Evolutionary conservation across 2,797 vertebrate genomes (phyloP).

Genomic region (Alouatta caraya): DNA sequence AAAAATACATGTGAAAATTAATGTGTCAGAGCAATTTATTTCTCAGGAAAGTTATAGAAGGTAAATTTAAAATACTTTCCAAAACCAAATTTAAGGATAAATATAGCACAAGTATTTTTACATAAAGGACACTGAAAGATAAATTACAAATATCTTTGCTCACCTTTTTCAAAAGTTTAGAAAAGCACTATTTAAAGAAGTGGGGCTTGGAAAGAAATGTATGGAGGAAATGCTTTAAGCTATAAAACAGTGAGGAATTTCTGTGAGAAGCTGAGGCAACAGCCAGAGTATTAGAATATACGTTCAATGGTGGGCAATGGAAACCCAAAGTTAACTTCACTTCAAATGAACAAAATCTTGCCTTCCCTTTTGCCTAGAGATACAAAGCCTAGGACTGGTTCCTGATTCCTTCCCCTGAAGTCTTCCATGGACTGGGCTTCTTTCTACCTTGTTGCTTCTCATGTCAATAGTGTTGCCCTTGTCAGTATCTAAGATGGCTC

Average conservation of each 20-base stretch:
- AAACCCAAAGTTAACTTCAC: background rate
- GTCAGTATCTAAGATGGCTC: background rate
- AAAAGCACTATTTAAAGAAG: background rate
- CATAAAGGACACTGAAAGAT: background rate
- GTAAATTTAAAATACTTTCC: background rate
- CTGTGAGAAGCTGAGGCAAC: background rate
- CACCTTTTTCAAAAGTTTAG: background rate
- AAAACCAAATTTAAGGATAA: background rate
- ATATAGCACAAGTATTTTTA: background rate
- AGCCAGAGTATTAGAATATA: background rate
- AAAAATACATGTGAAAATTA: background rate
- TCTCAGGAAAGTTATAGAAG: background rate
- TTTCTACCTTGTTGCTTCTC: background rate
- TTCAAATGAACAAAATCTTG: background rate
- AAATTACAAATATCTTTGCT: background rate
- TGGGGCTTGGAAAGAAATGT: background rate
- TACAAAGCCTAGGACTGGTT: background rate
- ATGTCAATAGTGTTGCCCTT: background rate
- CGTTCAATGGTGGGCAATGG: background rate
- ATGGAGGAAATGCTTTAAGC: background rate
- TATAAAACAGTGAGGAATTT: background rate
- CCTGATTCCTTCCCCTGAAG: background rate
- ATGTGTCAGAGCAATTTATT: background rate
- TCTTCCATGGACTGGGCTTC: background rate
- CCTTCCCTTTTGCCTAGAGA: background rate